Base-by-base conservation (phyloP, 2,888 invertebrate genomes). In the Spisula solida region DNA sequence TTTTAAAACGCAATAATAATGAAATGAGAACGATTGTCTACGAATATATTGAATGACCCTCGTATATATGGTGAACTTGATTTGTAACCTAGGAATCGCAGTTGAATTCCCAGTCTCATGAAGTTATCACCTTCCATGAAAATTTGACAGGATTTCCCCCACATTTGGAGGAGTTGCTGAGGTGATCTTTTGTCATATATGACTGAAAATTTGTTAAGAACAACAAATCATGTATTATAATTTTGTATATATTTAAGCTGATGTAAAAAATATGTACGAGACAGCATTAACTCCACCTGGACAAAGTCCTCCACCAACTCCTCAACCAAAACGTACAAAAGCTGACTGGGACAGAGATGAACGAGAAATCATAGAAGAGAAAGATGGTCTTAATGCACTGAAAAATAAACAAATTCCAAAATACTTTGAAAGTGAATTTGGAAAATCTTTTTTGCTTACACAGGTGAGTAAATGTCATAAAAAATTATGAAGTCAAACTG, bases 401-500 rank as follows among this genome's bases (percentile, higher is more conserved):
- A 93, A 93, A 60, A 92, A 95, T n/a, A 94, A 94, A 70, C 93
- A 91, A 12, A 95, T 96, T 60, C 96, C 96, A 20, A 93, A 93
- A 34, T 96, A 96, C 90, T 96, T 96, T 93, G 94, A 96, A 34
- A 96, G 96, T 90, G 96, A 96, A 90, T 94, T 96, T 81, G 96
- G 96, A 12, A 96, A 96, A 88, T 95, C 96, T 18, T 96, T 96
- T 91, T 89, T 96, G 0, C 90, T 95, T 0, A 94, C 95, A 56
- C 95, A 96, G 94, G 96, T 96, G 18, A 75, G 75, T 16, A 51
- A 51, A 51, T 51, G 1, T 51, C 51, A 51, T 25, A 25, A n/a
- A 66, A 2, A 25, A 66, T 8, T 2, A 25, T 10, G 25, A 25
- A 25, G 10, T n/a, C 5, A 66, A 25, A 25, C n/a, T 66, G 12